Conservation (phyloP, 2,797 vertebrate species). For the Loris lydekkerianus region DNA sequence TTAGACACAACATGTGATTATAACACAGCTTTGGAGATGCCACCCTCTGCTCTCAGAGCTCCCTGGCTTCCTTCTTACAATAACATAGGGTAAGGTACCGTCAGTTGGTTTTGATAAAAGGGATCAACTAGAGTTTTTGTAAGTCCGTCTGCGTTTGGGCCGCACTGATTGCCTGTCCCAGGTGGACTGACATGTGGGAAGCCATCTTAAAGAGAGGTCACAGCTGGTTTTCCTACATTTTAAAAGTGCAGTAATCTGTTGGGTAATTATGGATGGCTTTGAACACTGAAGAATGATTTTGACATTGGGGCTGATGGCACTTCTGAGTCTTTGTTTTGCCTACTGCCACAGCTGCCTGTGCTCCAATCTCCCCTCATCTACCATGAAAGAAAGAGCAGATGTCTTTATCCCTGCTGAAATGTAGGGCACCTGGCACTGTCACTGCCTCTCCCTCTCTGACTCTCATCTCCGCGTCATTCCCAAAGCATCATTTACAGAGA, state of each 20-base stretch:
- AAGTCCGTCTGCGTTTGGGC: not conserved
- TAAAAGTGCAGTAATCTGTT: not conserved
- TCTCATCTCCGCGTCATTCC: not conserved
- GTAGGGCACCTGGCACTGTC: accelerated
- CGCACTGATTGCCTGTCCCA: not conserved
- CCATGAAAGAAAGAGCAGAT: not conserved
- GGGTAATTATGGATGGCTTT: not conserved
- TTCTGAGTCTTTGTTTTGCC: not conserved
- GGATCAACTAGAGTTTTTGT: not conserved
- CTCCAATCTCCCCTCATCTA: not conserved
- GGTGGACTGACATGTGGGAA: not conserved
- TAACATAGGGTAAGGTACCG: not conserved
- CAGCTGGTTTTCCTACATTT: not conserved
- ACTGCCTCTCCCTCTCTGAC: not conserved
- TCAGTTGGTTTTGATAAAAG: not conserved
- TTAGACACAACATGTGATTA: not conserved
- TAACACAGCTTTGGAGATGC: not conserved
- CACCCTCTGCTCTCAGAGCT: not conserved
- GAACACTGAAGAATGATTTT: not conserved
- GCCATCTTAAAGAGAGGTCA: not conserved
- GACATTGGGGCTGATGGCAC: not conserved
- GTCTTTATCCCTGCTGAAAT: not conserved
- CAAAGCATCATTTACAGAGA: not conserved
- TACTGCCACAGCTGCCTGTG: not conserved
- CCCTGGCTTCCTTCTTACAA: not conserved